phyloP scores from a whole-genome alignment of 2,888 invertebrate genomes.

The Asteroscopus sphinx region DNA sequence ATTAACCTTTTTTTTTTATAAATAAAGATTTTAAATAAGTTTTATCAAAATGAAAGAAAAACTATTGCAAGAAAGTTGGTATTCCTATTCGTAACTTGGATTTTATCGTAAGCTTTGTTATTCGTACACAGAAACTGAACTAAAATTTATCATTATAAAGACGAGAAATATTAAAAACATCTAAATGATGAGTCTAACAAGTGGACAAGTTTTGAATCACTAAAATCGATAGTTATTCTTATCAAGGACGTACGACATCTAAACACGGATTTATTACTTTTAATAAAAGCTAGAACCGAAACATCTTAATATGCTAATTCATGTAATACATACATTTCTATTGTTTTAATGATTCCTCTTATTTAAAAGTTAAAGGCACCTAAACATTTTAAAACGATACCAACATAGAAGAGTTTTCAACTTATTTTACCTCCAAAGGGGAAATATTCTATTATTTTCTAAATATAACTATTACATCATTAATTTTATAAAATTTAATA shows the following conservation, averaged over 20 bases:
- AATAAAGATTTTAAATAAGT: neutral
- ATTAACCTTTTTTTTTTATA: neutral
- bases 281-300: neutral
- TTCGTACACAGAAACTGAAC: constrained; percentile 2
- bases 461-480: constrained; percentile 8
- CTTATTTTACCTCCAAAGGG: too few species aligned
- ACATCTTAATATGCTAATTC: neutral
- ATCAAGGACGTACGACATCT: constrained; percentile 41
- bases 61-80: neutral
- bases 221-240: constrained; percentile 54
- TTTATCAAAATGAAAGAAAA: neutral
- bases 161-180: neutral
- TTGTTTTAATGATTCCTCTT: neutral
- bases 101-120: constrained; percentile 12
- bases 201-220: constrained; percentile 9
- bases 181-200: neutral
- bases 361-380: too few species aligned
- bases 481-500: constrained; percentile 2
- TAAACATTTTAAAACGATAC: too few species aligned
- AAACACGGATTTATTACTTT: constrained; percentile 19
- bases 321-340: neutral
- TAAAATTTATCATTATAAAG: neutral
- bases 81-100: neutral
- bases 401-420: neutral
- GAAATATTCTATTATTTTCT: neutral